Percentiles rank a stretch among this genome's conserved stretches.
Conservation (phyloP, 2,888 invertebrate genomes). For the Leucania comma region DNA sequence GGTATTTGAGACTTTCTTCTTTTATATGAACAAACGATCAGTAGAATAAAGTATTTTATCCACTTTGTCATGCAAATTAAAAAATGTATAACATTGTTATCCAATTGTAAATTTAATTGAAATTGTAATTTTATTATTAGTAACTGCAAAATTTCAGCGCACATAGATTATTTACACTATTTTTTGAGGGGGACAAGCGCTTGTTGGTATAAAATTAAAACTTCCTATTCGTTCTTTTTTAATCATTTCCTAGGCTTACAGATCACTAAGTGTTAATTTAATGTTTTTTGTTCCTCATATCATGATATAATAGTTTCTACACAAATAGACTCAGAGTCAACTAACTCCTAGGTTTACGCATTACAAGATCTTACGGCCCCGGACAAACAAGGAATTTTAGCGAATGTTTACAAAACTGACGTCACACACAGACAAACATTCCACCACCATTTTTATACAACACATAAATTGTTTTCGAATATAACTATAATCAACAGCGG, state of each 20-base stretch:
- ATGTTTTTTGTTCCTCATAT: not conserved
- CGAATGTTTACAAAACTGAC: conserved; percentile 44
- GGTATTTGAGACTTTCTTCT: not conserved
- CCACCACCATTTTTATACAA: conserved; percentile 41
- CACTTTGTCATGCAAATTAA: too few species aligned
- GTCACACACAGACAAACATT: conserved; percentile 40
- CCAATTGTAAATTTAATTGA: too few species aligned
- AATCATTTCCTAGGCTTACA: not conserved
- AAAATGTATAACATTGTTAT: too few species aligned
- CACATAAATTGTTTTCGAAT: conserved; percentile 34
- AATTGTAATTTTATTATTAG: too few species aligned
- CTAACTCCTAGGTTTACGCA: not conserved
- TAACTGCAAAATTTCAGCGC: too few species aligned
- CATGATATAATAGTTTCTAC: not conserved
- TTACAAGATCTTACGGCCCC: not conserved
- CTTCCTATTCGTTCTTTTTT: not conserved
- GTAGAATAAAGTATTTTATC: too few species aligned
- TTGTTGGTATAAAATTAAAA: too few species aligned
- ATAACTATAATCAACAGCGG: conserved; percentile 32
- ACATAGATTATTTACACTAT: too few species aligned
- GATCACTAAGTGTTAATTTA: not conserved
- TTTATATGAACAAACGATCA: too few species aligned
- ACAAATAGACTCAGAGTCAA: not conserved
- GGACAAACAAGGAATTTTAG: conserved; percentile 32
- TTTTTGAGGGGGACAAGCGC: too few species aligned